Evolutionary conservation across 2,888 invertebrate genomes (phyloP).

Genomic region (Drosophila buzzatii): DNA sequence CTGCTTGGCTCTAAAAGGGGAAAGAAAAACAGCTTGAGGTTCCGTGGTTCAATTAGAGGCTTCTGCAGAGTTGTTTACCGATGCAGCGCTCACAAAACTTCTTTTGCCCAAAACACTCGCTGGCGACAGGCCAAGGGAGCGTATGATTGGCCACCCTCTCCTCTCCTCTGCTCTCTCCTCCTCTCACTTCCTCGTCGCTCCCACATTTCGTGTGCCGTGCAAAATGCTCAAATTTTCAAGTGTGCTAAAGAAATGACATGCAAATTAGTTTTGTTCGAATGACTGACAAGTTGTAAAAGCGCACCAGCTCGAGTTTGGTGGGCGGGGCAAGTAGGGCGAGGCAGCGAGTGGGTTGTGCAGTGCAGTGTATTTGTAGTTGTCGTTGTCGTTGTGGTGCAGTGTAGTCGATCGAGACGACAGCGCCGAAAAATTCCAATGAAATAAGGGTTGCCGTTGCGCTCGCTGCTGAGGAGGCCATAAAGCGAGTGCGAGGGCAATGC

Average conservation of each 20-base stretch:
- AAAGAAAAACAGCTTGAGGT: background rate
- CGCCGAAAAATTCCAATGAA: slow-evolving; percentile 67
- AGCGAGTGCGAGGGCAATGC: slow-evolving; percentile 20
- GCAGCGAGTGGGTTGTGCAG: background rate
- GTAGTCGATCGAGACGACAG: slow-evolving; percentile 18
- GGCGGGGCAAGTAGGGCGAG: background rate
- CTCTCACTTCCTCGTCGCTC: too few relatives aligned
- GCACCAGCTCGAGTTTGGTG: slow-evolving; percentile 21
- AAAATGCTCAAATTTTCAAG: slow-evolving; percentile 70
- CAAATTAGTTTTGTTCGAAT: slow-evolving; percentile 82
- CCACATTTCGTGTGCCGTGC: slow-evolving; percentile 30
- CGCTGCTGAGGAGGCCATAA: slow-evolving; percentile 36
- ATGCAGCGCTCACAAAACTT: slow-evolving; percentile 6
- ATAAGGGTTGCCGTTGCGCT: slow-evolving; percentile 22
- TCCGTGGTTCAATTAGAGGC: slow-evolving; percentile 25
- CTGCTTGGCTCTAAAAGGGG: too few relatives aligned
- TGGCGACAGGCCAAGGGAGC: background rate
- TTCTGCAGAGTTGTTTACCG: slow-evolving; percentile 27
- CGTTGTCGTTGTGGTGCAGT: background rate
- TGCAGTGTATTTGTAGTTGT: background rate
- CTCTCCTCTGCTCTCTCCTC: too few relatives aligned
- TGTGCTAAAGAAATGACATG: slow-evolving; percentile 82
- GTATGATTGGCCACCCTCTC: too few relatives aligned
- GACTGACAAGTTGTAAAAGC: slow-evolving; percentile 79
- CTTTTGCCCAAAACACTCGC: background rate